These are phyloP conservation scores for Drosophila prosaltans DNA, from an alignment of 1,140 invertebrate genomes.

Conservation along the genomic window DNA sequence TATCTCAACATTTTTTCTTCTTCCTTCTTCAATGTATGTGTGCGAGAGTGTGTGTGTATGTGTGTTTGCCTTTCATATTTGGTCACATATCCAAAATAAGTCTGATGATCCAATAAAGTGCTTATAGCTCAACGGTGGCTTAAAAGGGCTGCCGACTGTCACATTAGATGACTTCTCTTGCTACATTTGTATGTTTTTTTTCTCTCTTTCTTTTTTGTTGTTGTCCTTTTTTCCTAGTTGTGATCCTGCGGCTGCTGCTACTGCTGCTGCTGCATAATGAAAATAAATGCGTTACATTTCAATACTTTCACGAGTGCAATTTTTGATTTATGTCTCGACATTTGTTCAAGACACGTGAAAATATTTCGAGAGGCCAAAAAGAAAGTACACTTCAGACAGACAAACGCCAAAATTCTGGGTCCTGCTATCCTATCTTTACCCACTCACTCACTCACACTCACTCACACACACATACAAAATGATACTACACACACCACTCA, in stretches of 20 bases:
- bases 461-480: not conserved
- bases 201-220: not conserved
- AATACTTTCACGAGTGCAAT: constrained; percentile 65
- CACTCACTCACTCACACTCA: constrained; percentile 14
- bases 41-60: not conserved
- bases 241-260: constrained; percentile 63
- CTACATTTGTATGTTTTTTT: not conserved
- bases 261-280: constrained; percentile 53
- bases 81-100: constrained; percentile 77
- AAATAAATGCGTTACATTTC: constrained; percentile 82
- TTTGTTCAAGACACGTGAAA: constrained; percentile 77
- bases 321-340: constrained; percentile 80
- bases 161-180: constrained; percentile 48
- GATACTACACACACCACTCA: not conserved
- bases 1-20: not conserved
- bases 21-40: not conserved
- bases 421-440: constrained; percentile 37
- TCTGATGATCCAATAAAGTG: constrained; percentile 81
- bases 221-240: constrained; percentile 22
- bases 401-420: constrained; percentile 11
- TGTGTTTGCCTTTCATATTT: constrained; percentile 43
- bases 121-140: constrained; percentile 76
- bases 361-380: constrained; percentile 69
- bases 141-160: constrained; percentile 59
- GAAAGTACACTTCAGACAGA: constrained; percentile 53